These are phyloP conservation scores for Grus americana DNA, from an alignment of 2,113 vertebrate species.

Conservation along the genomic window DNA sequence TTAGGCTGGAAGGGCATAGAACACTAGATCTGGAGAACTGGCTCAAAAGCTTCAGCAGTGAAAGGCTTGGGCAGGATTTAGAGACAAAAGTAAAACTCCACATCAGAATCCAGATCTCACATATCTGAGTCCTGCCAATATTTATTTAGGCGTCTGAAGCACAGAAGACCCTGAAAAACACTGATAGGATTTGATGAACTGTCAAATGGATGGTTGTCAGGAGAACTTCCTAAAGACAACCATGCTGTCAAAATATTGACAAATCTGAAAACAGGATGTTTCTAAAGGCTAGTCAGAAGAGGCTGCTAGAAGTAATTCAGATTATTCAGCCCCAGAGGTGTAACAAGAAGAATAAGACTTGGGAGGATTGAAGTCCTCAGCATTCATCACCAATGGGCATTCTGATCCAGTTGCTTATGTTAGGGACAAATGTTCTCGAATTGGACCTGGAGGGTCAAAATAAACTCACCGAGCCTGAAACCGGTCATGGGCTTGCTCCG, in stretches of 20 bases:
- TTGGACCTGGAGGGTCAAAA: neutral
- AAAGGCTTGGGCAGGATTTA: neutral
- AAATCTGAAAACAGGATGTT: neutral
- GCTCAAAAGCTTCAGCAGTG: neutral
- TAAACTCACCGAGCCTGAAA: neutral
- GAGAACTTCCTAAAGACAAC: neutral
- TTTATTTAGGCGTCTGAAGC: neutral
- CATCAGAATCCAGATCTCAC: neutral
- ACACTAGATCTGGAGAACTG: neutral
- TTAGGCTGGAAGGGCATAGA: neutral
- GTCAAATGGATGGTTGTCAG: neutral
- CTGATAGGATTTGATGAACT: neutral
- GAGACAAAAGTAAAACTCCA: neutral
- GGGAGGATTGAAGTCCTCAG: neutral
- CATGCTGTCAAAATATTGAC: neutral
- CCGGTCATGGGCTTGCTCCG: neutral
- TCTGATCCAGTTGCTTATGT: neutral
- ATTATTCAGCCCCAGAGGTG: neutral
- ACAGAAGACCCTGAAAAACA: neutral
- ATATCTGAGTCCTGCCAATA: neutral
- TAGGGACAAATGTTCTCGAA: neutral
- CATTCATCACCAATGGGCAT: neutral
- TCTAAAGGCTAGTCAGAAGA: neutral
- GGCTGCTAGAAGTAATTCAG: neutral
- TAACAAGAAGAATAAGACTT: neutral